Percentiles rank a stretch among this genome's conserved stretches.
Conservation (phyloP, 1,140 invertebrate genomes). For the Zophobas morio region DNA sequence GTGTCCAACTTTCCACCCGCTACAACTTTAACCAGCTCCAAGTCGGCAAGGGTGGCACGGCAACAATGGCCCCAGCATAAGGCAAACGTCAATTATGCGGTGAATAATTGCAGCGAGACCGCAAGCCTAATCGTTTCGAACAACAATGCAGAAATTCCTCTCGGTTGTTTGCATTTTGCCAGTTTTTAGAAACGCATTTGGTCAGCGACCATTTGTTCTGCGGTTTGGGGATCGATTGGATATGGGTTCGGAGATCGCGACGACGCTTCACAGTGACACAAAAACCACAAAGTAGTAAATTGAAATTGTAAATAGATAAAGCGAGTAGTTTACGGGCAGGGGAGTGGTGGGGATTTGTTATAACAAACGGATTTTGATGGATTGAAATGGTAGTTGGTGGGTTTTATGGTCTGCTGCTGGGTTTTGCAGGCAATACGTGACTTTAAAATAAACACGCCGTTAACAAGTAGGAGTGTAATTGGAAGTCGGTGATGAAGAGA, state of each 20-base stretch:
- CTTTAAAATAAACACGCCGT: too few relatives aligned
- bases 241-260: constrained; percentile 24
- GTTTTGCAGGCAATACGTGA: too few relatives aligned
- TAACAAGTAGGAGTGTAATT: too few relatives aligned
- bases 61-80: constrained; percentile 2
- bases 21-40: not conserved
- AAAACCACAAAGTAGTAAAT: constrained; percentile 28
- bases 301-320: constrained; percentile 31
- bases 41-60: not conserved
- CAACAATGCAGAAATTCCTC: constrained; percentile 34
- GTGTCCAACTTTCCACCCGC: too few relatives aligned
- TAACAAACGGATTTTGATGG: too few relatives aligned
- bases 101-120: constrained; percentile 37
- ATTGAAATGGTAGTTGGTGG: too few relatives aligned
- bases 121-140: constrained; percentile 29
- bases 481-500: too few relatives aligned
- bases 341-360: too few relatives aligned
- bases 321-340: not conserved
- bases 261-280: not conserved
- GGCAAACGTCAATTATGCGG: constrained; percentile 34
- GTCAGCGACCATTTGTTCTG: constrained; percentile 23
- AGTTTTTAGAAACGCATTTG: constrained; percentile 16
- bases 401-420: too few relatives aligned
- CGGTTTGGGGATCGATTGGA: constrained; percentile 23
- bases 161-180: constrained; percentile 31